Evolutionary conservation across 2,888 invertebrate species (phyloP).

Genomic region (Caradrina clavipalpis): DNA sequence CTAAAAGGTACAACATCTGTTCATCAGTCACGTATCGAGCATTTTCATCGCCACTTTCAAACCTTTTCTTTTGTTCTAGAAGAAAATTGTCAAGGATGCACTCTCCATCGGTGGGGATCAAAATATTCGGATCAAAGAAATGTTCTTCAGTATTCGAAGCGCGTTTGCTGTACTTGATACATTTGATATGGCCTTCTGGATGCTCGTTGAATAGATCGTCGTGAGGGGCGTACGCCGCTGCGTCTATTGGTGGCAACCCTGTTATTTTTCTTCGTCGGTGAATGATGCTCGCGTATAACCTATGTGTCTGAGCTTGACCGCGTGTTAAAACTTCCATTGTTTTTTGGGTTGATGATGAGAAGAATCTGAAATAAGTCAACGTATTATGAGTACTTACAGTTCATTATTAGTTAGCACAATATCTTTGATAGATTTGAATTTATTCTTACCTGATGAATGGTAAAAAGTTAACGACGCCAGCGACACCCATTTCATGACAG

Average conservation of each 20-base stretch:
- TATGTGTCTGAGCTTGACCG: conserved; percentile 94
- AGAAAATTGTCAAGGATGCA: conserved; percentile 93
- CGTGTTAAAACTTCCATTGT: conserved; percentile 92
- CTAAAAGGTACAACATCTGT: conserved; percentile 94
- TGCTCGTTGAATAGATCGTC: conserved; percentile 78
- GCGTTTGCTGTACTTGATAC: conserved; percentile 84
- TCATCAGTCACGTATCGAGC: conserved; percentile 91
- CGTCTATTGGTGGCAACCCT: conserved; percentile 74
- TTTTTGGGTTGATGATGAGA: conserved; percentile 91
- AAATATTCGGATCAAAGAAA: conserved; percentile 83
- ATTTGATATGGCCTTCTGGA: conserved; percentile 84
- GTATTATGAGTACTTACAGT: not conserved
- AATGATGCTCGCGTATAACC: conserved; percentile 93
- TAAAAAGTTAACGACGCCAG: conserved; percentile 96
- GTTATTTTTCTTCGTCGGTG: conserved; percentile 87
- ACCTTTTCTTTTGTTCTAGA: conserved; percentile 90
- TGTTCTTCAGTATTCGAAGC: conserved; percentile 78
- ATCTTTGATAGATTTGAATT: not conserved
- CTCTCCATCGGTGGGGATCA: conserved; percentile 83
- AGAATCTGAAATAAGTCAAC: conserved; percentile 85
- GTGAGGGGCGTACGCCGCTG: conserved; percentile 78
- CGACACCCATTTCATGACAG: conserved; percentile 95
- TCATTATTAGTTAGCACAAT: too few relatives aligned
- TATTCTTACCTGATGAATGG: conserved; percentile 93
- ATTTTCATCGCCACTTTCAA: conserved; percentile 80